A percentile compares a stretch with the other conserved stretches of the same genome.
phyloP scores from a whole-genome alignment of 2,797 vertebrate species.

The Coregonus ussuriensis region DNA sequence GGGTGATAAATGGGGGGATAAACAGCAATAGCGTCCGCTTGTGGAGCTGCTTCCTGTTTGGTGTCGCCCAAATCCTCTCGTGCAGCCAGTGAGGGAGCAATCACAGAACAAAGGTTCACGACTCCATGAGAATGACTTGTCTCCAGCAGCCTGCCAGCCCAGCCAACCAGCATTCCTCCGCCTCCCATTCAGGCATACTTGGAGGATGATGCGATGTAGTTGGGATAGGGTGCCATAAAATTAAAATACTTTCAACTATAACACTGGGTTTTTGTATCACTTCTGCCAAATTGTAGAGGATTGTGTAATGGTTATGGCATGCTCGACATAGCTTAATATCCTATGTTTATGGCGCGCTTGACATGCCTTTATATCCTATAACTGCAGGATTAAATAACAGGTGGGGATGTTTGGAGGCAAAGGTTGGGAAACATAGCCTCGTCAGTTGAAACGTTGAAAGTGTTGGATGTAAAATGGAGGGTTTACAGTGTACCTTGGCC shows the following conservation, averaged over 20 bases:
- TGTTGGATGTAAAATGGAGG: constrained; percentile 40
- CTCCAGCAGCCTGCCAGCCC: constrained; percentile 64
- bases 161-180: constrained; percentile 67
- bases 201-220: constrained; percentile 69
- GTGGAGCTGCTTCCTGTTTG: constrained; percentile 79
- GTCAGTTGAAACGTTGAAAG: constrained; percentile 24
- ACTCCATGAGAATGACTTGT: constrained; percentile 67
- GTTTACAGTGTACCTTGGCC: constrained; percentile 54
- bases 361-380: constrained; percentile 27
- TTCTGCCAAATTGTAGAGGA: constrained; percentile 42
- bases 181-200: constrained; percentile 68
- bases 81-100: constrained; percentile 69
- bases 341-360: constrained; percentile 14
- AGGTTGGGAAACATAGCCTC: constrained; percentile 28
- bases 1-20: constrained; percentile 72
- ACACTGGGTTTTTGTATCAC: constrained; percentile 35
- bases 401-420: constrained; percentile 15
- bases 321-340: constrained; percentile 23
- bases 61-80: constrained; percentile 73
- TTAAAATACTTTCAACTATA: constrained; percentile 47
- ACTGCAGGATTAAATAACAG: constrained; percentile 17
- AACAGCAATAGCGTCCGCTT: constrained; percentile 78
- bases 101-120: constrained; percentile 77
- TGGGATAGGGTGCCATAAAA: constrained; percentile 58
- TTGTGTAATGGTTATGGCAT: constrained; percentile 27